phyloP scores from a whole-genome alignment of 2,113 vertebrate genomes.

The Butorides virescens region DNA sequence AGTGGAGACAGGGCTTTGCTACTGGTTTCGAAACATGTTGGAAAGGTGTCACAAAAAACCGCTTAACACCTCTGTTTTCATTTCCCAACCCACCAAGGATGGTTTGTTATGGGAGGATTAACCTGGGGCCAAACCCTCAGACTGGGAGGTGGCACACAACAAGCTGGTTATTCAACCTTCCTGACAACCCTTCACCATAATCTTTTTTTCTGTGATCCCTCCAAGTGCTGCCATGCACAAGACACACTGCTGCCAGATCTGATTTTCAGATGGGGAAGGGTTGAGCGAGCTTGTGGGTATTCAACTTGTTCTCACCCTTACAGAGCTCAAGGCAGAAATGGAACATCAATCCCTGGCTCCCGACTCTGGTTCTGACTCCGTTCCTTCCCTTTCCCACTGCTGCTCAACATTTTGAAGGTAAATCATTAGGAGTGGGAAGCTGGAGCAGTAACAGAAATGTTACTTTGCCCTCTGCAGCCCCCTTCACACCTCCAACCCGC shows the following conservation, averaged over 20 bases:
- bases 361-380: background rate
- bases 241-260: background rate
- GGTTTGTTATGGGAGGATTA: background rate
- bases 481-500: background rate
- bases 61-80: background rate
- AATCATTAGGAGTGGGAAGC: background rate
- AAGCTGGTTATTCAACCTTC: rapidly evolving
- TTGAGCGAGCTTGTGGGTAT: background rate
- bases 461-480: background rate
- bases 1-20: background rate
- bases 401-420: background rate
- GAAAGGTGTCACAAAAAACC: background rate
- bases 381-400: background rate
- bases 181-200: background rate
- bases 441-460: background rate
- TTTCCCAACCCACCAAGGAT: background rate
- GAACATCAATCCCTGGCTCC: background rate
- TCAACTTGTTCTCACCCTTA: background rate
- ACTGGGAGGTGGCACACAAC: background rate
- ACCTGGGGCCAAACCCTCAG: background rate
- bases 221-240: background rate
- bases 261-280: background rate
- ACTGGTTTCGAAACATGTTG: rapidly evolving
- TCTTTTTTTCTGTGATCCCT: background rate
- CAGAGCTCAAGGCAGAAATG: background rate